Conservation (phyloP, 2,888 invertebrate species). For the Carpatolechia fugitivella region DNA sequence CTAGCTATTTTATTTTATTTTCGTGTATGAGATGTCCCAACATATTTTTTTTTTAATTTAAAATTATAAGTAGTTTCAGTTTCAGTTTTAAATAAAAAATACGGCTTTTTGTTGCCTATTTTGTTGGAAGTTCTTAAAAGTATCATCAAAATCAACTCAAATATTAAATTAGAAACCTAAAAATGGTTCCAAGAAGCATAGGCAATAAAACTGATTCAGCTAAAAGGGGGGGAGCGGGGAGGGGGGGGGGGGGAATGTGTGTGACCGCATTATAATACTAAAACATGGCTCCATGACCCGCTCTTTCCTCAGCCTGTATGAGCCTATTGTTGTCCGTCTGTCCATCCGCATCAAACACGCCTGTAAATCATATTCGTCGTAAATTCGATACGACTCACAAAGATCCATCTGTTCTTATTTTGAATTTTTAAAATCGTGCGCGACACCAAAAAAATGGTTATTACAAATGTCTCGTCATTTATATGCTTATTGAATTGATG, state of each 20-base stretch:
- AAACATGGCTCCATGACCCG: constrained; percentile 56
- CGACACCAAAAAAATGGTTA: constrained; percentile 27
- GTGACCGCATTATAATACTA: constrained; percentile 72
- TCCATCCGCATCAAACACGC: constrained; percentile 73
- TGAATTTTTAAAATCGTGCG: constrained; percentile 49
- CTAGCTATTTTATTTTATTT: too few relatives aligned
- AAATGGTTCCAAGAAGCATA: constrained; percentile 47
- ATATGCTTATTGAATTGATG: constrained; percentile 13
- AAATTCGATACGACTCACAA: constrained; percentile 75
- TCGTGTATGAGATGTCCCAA: too few relatives aligned
- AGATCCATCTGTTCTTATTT: constrained; percentile 69
- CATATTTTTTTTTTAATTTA: too few relatives aligned
- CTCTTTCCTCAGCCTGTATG: constrained; percentile 56
- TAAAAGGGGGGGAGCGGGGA: constrained; percentile 33
- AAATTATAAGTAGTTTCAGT: too few relatives aligned
- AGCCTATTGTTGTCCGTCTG: constrained; percentile 68
- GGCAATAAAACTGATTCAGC: constrained; percentile 55
- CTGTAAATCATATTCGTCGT: constrained; percentile 76
- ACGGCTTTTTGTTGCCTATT: too few relatives aligned
- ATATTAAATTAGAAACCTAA: background rate
- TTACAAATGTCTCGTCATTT: constrained; percentile 20
- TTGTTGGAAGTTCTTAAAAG: too few relatives aligned
- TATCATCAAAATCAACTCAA: background rate
- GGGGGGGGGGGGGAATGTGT: constrained; percentile 43
- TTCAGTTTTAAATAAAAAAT: too few relatives aligned